A percentile compares a stretch with the other conserved stretches of the same genome.
Evolutionary conservation across 1,140 invertebrate species (phyloP).

Genomic region (Eufriesea mexicana): DNA sequence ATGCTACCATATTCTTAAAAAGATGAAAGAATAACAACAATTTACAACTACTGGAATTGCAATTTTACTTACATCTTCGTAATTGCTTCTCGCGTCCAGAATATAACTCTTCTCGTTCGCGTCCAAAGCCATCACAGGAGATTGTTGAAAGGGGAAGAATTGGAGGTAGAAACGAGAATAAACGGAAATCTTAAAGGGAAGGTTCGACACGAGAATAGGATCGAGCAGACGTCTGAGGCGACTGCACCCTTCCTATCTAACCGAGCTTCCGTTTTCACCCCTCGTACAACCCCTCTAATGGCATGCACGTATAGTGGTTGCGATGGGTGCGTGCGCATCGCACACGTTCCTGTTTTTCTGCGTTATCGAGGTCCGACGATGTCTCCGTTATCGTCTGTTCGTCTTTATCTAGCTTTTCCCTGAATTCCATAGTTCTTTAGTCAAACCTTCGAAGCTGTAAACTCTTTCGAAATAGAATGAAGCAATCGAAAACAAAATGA

Average conservation of each 20-base stretch:
- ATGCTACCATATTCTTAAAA: background rate
- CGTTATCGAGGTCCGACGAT: slow-evolving; percentile 8
- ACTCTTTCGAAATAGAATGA: background rate
- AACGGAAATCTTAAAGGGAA: slow-evolving; percentile 62
- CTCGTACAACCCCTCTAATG: background rate
- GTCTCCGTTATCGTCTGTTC: background rate
- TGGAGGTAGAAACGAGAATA: slow-evolving; percentile 33
- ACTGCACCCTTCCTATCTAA: slow-evolving; percentile 50
- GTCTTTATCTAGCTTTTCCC: no score
- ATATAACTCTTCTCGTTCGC: slow-evolving; percentile 80
- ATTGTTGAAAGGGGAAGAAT: slow-evolving; percentile 32
- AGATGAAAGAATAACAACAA: slow-evolving; percentile 1
- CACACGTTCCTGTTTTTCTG: slow-evolving; percentile 15
- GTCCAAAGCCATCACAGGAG: slow-evolving; percentile 59
- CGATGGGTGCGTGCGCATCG: slow-evolving; percentile 38
- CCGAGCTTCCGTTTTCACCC: slow-evolving; percentile 26
- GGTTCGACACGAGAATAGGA: slow-evolving; percentile 38
- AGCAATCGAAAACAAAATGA: background rate
- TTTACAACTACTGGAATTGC: background rate
- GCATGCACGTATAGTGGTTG: slow-evolving; percentile 13
- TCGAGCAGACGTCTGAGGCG: slow-evolving; percentile 59
- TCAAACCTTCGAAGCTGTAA: background rate
- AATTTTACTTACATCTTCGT: slow-evolving; percentile 75
- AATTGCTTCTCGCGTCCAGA: slow-evolving; percentile 77
- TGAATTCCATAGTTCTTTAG: background rate